A percentile compares a stretch with the other conserved stretches of the same genome.
Evolutionary conservation across 2,888 invertebrate genomes (phyloP).

Genomic region (Trimorus sp.): DNA sequence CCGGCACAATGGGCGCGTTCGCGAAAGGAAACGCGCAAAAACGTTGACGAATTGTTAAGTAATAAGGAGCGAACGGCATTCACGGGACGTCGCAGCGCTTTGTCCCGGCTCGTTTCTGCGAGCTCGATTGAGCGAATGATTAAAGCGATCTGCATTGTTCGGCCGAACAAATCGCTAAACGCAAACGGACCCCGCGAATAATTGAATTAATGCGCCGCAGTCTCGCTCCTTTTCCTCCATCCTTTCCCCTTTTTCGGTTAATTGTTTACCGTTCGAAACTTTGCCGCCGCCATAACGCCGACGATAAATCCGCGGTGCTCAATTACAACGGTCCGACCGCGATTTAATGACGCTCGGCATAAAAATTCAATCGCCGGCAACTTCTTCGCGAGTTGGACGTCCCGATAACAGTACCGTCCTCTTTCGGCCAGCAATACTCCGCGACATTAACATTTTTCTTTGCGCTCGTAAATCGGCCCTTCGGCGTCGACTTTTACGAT

Average conservation of each 20-base stretch:
- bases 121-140: slow-evolving; percentile 13
- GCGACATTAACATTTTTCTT: slow-evolving; percentile 44
- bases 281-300: no score
- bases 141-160: slow-evolving; percentile 24
- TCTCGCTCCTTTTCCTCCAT: no score
- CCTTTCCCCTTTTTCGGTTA: no score
- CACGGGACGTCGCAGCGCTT: slow-evolving; percentile 17
- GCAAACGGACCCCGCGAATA: no score
- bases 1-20: slow-evolving; percentile 25
- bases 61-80: slow-evolving; percentile 34
- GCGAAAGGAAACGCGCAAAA: slow-evolving; percentile 31
- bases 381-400: slow-evolving; percentile 42
- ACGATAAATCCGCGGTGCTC: no score
- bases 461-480: slow-evolving; percentile 25
- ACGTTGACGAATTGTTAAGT: slow-evolving; percentile 20
- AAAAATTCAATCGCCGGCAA: slow-evolving; percentile 49
- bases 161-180: neutral
- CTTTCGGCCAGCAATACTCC: slow-evolving; percentile 25
- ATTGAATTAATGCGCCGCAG: no score
- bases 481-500: slow-evolving; percentile 44
- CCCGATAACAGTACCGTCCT: slow-evolving; percentile 28
- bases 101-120: neutral
- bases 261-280: no score
- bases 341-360: slow-evolving; percentile 27
- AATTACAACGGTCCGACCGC: no score